Conservation (phyloP, 2,113 vertebrate species). For the Peromyscus polionotus region DNA sequence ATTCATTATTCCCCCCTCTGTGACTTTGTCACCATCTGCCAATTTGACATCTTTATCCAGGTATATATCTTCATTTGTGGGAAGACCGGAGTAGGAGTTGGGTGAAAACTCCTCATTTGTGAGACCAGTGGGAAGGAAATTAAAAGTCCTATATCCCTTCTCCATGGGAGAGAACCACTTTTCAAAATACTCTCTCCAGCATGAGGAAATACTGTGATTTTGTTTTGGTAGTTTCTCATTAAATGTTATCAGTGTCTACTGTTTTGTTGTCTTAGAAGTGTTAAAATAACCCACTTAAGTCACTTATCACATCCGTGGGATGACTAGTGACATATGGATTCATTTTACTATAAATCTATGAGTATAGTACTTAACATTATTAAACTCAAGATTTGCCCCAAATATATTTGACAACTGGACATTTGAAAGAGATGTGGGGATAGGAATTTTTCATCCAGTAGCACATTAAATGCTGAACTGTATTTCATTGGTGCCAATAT, state of each 20-base stretch:
- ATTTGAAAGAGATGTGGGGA: slow-evolving; percentile 74
- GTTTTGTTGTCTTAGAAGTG: slow-evolving; percentile 1
- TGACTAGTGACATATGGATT: slow-evolving; percentile 29
- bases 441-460: slow-evolving; percentile 77
- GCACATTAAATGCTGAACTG: slow-evolving; percentile 69
- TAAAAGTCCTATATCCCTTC: not conserved
- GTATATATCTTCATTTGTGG: not conserved
- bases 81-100: not conserved
- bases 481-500: not conserved
- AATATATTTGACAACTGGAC: slow-evolving; percentile 79
- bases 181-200: not conserved
- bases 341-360: slow-evolving; percentile 43
- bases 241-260: not conserved
- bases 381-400: slow-evolving; percentile 85
- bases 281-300: slow-evolving; percentile 19
- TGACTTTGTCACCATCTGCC: not conserved
- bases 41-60: not conserved
- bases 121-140: not conserved
- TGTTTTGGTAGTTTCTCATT: slow-evolving; percentile 19
- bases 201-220: not conserved
- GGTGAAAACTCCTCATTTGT: not conserved
- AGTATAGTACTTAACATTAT: slow-evolving; percentile 76
- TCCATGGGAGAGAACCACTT: not conserved
- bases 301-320: not conserved
- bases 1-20: not conserved